Evolutionary conservation across 2,888 invertebrate species (phyloP).

Genomic region (Andrena marginata): DNA sequence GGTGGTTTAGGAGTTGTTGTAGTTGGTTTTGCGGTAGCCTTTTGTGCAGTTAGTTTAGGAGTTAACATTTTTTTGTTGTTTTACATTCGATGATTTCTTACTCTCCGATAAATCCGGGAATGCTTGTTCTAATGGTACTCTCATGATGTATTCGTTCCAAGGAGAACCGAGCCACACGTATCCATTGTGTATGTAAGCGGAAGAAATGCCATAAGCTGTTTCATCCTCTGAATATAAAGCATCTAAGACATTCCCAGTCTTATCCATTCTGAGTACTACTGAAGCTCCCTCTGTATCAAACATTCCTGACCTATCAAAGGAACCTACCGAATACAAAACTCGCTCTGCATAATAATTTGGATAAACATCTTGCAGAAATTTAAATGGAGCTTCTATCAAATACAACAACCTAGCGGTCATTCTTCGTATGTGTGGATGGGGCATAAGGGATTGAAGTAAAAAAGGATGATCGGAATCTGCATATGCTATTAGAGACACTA

Average conservation of each 20-base stretch:
- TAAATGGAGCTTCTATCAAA: constrained; percentile 88
- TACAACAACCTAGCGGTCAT: constrained; percentile 88
- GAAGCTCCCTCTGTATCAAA: constrained; percentile 18
- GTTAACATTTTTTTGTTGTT: constrained; percentile 53
- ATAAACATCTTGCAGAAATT: constrained; percentile 87
- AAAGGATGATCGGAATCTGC: constrained; percentile 86
- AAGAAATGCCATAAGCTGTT: constrained; percentile 87
- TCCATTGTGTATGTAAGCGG: constrained; percentile 89
- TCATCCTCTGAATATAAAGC: constrained; percentile 89
- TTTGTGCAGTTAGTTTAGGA: constrained; percentile 44
- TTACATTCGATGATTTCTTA: constrained; percentile 46
- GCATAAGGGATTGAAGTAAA: constrained; percentile 86
- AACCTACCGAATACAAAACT: constrained; percentile 86
- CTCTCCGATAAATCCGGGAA: constrained; percentile 70
- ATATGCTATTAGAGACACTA: constrained; percentile 87
- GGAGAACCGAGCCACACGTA: constrained; percentile 90
- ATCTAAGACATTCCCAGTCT: constrained; percentile 90
- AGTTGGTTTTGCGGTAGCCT: constrained; percentile 44
- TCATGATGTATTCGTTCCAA: constrained; percentile 88
- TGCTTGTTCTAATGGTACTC: constrained; percentile 87
- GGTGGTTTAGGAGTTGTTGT: constrained; percentile 50
- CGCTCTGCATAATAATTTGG: constrained; percentile 89
- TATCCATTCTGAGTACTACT: constrained; percentile 87
- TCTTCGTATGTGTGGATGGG: constrained; percentile 89
- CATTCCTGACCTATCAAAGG: constrained; percentile 66